phyloP scores from a whole-genome alignment of 2,797 vertebrate species.

The Smutsia gigantea region DNA sequence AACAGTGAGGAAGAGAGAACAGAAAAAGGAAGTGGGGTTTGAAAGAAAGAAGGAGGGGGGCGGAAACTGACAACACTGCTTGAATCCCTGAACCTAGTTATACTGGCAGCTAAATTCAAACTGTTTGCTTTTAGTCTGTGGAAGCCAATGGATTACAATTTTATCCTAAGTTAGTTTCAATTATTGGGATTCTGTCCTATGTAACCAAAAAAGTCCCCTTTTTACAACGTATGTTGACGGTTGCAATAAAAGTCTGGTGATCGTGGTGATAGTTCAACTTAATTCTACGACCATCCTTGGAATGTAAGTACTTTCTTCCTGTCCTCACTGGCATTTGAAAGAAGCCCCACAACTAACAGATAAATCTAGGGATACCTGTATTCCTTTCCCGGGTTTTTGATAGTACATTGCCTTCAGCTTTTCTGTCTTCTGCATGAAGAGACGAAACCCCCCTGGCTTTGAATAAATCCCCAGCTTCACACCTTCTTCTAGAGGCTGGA shows the following conservation, averaged over 20 bases:
- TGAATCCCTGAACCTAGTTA: background rate
- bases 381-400: slow-evolving; percentile 73
- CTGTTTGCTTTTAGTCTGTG: background rate
- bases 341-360: background rate
- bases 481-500: slow-evolving; percentile 63
- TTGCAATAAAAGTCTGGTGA: background rate
- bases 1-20: background rate
- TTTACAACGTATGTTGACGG: background rate
- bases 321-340: background rate
- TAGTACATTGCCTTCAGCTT: slow-evolving; percentile 70
- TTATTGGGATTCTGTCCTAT: background rate
- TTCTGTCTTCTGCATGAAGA: slow-evolving; percentile 65
- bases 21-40: background rate
- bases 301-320: background rate
- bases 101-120: background rate
- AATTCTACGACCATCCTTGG: background rate
- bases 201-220: background rate
- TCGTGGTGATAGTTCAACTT: background rate
- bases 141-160: background rate
- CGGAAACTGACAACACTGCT: background rate
- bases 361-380: slow-evolving; percentile 66
- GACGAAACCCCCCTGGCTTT: slow-evolving; percentile 74
- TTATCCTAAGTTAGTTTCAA: background rate
- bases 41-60: background rate
- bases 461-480: slow-evolving; percentile 60